Conservation (phyloP, 2,888 invertebrate genomes). For the Leucophora obtusa region DNA sequence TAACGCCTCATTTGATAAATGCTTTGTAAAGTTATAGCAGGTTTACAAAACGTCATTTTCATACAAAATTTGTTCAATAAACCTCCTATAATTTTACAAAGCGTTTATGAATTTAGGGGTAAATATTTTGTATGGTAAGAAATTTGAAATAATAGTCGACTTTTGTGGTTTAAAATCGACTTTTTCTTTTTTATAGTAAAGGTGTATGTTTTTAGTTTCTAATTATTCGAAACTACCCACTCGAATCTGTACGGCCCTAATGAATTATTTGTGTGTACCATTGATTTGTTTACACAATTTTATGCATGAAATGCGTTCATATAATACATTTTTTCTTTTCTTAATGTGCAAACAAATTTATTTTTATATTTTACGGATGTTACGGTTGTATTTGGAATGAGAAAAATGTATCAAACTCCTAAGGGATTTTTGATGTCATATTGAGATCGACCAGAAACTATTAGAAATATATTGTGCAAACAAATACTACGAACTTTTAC, state of each 20-base stretch:
- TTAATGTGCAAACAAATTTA: conserved; percentile 35
- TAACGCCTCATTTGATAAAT: no score
- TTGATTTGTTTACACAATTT: conserved; percentile 60
- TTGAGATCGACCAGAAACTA: conserved; percentile 44
- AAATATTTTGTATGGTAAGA: no score
- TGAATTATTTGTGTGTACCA: conserved; percentile 21
- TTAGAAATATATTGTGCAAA: conserved; percentile 4
- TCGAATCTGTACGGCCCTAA: not conserved
- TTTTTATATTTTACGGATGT: conserved; percentile 10
- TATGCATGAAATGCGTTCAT: conserved; percentile 54
- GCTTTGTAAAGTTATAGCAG: no score
- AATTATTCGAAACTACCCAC: not conserved
- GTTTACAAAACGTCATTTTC: no score
- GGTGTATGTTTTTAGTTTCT: no score
- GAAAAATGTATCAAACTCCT: conserved; percentile 52
- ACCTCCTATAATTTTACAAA: no score
- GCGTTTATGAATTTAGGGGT: no score
- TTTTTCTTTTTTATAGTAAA: no score
- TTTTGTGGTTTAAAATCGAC: no score
- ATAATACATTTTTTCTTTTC: conserved; percentile 40
- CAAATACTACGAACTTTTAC: conserved; percentile 32
- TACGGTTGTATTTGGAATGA: conserved; percentile 23
- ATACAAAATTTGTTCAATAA: no score
- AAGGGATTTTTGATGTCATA: conserved; percentile 46
- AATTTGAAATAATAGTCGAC: no score